Percentiles rank a stretch among this genome's conserved stretches.
Evolutionary conservation across 1,140 invertebrate species (phyloP).

Genomic region (Euschistus heros): DNA sequence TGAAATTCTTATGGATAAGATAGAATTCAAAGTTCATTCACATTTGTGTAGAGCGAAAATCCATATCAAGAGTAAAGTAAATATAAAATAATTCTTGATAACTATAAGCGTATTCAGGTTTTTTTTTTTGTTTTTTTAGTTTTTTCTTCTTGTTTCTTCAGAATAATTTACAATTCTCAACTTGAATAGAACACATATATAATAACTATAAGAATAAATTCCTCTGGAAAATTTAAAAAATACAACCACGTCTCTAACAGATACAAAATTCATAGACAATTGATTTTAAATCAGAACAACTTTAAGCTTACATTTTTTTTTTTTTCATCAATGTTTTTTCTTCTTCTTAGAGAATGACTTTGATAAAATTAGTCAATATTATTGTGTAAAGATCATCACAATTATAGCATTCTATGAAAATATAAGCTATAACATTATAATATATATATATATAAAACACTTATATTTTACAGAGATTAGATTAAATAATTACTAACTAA

Average conservation of each 20-base stretch:
- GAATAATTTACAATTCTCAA: neutral
- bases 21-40: too few species aligned
- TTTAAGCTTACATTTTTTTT: too few species aligned
- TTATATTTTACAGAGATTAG: conserved; percentile 7
- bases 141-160: neutral
- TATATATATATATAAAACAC: neutral
- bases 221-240: conserved; percentile 8
- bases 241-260: conserved; percentile 9
- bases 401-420: conserved; percentile 5
- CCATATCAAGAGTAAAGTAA: too few species aligned
- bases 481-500: too few species aligned
- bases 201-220: conserved; percentile 13
- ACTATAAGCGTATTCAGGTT: conserved; percentile 12
- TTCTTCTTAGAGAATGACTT: too few species aligned
- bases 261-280: conserved; percentile 8
- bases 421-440: neutral
- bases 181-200: conserved; percentile 6
- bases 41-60: too few species aligned
- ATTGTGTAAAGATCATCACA: conserved; percentile 14
- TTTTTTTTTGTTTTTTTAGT: neutral
- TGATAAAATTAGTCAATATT: neutral
- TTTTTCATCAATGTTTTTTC: too few species aligned
- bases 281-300: too few species aligned
- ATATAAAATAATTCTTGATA: neutral
- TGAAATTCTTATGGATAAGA: too few species aligned